Evolutionary conservation across 2,113 vertebrate genomes (phyloP).

Genomic region (Indicator indicator): DNA sequence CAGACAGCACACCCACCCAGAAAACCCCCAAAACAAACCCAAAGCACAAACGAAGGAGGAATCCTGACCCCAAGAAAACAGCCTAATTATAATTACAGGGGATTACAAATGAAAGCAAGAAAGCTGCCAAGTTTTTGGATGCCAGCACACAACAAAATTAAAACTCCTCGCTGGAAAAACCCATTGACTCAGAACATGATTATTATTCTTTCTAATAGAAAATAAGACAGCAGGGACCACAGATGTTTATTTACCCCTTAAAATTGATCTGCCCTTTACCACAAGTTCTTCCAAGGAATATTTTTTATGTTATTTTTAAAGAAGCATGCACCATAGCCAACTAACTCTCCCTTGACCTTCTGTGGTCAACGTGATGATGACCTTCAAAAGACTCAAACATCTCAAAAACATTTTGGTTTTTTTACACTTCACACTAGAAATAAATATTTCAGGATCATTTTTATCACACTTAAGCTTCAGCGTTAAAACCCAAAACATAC

Average conservation of each 20-base stretch:
- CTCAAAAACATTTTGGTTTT: not conserved
- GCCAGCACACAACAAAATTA: not conserved
- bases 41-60: not conserved
- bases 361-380: not conserved
- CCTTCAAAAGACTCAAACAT: slow-evolving; percentile 14
- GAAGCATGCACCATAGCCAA: not conserved
- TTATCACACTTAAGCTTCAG: not conserved
- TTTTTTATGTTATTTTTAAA: slow-evolving; percentile 43
- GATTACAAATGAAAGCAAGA: slow-evolving; percentile 17
- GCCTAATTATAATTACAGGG: slow-evolving; percentile 12
- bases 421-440: not conserved
- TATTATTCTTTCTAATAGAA: slow-evolving; percentile 51
- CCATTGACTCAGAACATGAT: not conserved
- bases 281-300: slow-evolving; percentile 40
- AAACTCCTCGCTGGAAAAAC: slow-evolving; percentile 9
- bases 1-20: not conserved
- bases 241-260: slow-evolving; percentile 64
- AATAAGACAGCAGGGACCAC: slow-evolving; percentile 57
- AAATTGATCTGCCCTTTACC: slow-evolving; percentile 67
- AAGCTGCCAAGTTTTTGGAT: not conserved
- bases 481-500: not conserved
- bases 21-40: not conserved
- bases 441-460: not conserved
- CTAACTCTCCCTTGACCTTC: not conserved
- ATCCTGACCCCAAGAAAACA: slow-evolving; percentile 10